These are phyloP conservation scores for Anser cygnoides DNA, from an alignment of 2,113 vertebrate genomes.

Conservation along the genomic window DNA sequence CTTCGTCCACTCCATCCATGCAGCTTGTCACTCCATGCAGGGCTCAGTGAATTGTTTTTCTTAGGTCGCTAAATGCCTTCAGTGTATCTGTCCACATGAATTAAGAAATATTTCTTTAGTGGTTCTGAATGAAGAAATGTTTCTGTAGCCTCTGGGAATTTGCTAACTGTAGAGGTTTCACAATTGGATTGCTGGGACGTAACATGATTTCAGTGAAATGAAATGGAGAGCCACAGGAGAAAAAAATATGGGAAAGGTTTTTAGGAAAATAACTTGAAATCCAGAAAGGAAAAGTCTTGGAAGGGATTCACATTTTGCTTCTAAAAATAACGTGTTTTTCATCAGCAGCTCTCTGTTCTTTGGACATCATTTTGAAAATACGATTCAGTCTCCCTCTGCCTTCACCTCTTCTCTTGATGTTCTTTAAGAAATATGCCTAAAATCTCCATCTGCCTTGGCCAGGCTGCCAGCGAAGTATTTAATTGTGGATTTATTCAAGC, in stretches of 20 bases:
- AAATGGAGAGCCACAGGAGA: background rate
- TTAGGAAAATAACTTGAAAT: background rate
- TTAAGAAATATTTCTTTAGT: background rate
- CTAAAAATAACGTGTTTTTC: fast-evolving
- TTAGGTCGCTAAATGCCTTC: background rate
- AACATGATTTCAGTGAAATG: background rate
- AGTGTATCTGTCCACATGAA: background rate
- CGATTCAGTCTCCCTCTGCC: background rate
- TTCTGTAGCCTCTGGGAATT: background rate
- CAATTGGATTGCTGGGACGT: background rate
- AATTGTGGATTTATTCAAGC: background rate
- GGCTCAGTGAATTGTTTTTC: background rate
- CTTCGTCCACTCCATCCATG: background rate
- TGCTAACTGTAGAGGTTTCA: background rate
- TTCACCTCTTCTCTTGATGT: background rate
- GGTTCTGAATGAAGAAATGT: background rate
- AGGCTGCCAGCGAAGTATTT: background rate
- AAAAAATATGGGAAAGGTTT: background rate
- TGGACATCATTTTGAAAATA: background rate
- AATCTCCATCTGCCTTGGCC: background rate
- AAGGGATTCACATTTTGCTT: background rate
- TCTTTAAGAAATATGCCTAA: background rate
- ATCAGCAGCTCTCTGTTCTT: background rate
- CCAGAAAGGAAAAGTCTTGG: background rate
- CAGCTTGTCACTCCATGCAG: background rate